These are phyloP conservation scores for Myzus persicae DNA, from an alignment of 1,140 invertebrate genomes.

Conservation along the genomic window DNA sequence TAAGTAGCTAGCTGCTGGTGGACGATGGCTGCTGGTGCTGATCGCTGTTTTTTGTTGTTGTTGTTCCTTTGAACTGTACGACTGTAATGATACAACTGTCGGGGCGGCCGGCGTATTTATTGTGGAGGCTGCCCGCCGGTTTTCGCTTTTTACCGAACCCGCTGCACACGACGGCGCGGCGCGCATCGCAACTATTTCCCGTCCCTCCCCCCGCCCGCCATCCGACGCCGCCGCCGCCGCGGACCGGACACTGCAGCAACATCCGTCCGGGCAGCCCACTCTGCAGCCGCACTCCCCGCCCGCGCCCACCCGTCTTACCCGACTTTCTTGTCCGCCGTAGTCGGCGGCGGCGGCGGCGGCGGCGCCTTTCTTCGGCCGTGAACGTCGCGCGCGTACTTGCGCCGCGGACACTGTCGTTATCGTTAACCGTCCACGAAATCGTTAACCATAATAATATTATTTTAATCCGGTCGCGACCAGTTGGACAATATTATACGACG, in stretches of 20 bases:
- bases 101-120: constrained; percentile 55
- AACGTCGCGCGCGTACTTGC: constrained; percentile 20
- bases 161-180: not conserved
- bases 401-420: not conserved
- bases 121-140: constrained; percentile 24
- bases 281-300: not conserved
- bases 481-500: not conserved
- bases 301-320: not conserved
- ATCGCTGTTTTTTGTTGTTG: not conserved
- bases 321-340: constrained; percentile 49
- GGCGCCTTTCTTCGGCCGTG: constrained; percentile 47
- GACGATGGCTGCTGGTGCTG: not conserved
- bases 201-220: too few relatives aligned
- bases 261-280: constrained; percentile 14
- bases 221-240: not conserved
- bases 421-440: not conserved
- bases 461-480: not conserved
- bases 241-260: constrained; percentile 47
- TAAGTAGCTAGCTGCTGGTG: not conserved
- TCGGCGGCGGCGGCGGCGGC: too few relatives aligned
- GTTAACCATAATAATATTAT: not conserved
- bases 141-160: constrained; percentile 43
- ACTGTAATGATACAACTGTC: constrained; percentile 24
- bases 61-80: constrained; percentile 38
- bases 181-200: not conserved